Conservation (phyloP, 1,140 invertebrate genomes). For the Bombus turneri region DNA sequence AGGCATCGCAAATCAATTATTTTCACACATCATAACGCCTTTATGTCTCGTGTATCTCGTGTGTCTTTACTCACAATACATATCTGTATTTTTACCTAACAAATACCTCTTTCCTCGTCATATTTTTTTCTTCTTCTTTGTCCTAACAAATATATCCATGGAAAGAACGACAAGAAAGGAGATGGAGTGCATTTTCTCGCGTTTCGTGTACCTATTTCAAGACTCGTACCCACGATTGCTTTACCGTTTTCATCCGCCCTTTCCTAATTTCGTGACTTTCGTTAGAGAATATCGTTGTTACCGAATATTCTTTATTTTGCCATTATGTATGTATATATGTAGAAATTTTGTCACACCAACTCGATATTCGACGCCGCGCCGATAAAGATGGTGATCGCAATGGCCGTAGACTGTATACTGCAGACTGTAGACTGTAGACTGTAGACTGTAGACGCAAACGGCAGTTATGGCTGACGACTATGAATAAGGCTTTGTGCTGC, state of each 20-base stretch:
- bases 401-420: constrained; percentile 3
- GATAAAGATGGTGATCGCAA: constrained; percentile 44
- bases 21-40: background rate
- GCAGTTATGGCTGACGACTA: constrained; percentile 25
- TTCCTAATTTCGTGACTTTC: background rate
- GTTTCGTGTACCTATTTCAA: background rate
- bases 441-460: constrained; percentile 10
- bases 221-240: background rate
- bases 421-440: background rate
- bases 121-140: no score
- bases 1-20: background rate
- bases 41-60: background rate
- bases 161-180: no score
- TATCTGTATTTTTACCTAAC: no score
- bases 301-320: background rate
- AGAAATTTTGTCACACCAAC: background rate
- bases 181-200: background rate
- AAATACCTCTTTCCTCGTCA: no score
- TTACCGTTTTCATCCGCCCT: background rate
- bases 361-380: background rate
- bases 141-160: no score
- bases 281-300: background rate
- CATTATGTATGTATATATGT: no score
- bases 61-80: no score
- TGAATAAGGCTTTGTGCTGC: constrained; percentile 47